phyloP scores from a whole-genome alignment of 2,888 invertebrate species.

The Brachyptera putata region DNA sequence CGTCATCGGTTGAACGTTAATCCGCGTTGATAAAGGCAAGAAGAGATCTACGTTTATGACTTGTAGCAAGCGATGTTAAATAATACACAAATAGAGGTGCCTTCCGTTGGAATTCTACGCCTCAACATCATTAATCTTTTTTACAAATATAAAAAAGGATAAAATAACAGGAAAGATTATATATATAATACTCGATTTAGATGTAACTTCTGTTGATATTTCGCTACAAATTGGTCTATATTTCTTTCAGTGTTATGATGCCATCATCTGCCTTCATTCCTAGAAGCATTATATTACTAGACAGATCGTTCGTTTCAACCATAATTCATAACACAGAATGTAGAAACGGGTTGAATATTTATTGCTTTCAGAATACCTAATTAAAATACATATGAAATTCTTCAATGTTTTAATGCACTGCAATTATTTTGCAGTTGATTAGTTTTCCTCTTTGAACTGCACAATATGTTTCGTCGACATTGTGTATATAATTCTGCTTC shows the following conservation, averaged over 20 bases:
- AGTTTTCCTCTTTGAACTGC: no score
- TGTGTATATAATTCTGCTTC: no score
- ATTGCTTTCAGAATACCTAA: no score
- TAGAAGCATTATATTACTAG: conserved; percentile 4
- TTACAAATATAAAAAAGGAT: neutral
- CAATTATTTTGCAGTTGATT: no score
- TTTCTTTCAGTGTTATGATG: conserved; percentile 21
- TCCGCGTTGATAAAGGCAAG: conserved; percentile 11
- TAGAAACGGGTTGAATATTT: no score
- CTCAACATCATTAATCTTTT: neutral
- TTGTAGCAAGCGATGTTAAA: neutral
- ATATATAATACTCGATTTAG: no score
- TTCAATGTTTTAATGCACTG: no score
- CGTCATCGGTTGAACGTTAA: conserved; percentile 18
- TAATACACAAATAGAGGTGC: conserved; percentile 19
- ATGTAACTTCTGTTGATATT: conserved; percentile 20
- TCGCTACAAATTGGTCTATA: conserved; percentile 27
- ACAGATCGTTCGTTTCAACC: no score
- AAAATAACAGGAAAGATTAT: conserved; percentile 8
- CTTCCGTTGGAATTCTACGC: no score
- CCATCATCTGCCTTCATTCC: conserved; percentile 9
- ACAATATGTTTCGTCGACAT: no score
- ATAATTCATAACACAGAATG: no score
- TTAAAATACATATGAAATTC: no score
- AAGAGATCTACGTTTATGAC: conserved; percentile 19